Percentiles rank a stretch among this genome's conserved stretches.
These are phyloP conservation scores for Drosophila engyochracea DNA, from an alignment of 2,888 invertebrate genomes.

Conservation along the genomic window DNA sequence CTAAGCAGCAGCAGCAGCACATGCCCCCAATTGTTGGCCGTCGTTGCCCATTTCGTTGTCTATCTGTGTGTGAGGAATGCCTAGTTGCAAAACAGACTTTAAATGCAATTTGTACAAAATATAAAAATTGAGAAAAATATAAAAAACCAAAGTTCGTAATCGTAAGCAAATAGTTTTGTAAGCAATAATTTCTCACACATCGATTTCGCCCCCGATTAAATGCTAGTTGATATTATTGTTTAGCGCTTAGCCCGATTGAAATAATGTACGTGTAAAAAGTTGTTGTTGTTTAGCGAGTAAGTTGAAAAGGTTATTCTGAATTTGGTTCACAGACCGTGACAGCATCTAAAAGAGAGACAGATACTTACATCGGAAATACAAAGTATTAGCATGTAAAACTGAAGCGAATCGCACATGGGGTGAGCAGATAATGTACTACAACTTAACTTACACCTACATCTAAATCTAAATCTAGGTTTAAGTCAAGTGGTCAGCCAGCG, in stretches of 20 bases:
- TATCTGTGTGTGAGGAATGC: slow-evolving; percentile 55
- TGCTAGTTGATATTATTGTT: slow-evolving; percentile 24
- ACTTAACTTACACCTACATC: slow-evolving; percentile 10
- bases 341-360: not conserved
- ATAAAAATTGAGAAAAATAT: slow-evolving; percentile 2
- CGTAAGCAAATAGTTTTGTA: slow-evolving; percentile 48
- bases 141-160: slow-evolving; percentile 19
- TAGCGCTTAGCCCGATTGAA: slow-evolving; percentile 34
- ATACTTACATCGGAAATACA: slow-evolving; percentile 75
- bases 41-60: not conserved
- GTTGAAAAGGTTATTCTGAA: slow-evolving; percentile 37
- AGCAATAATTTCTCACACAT: slow-evolving; percentile 56
- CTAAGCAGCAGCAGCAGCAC: not conserved
- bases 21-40: not conserved
- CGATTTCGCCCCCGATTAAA: slow-evolving; percentile 36
- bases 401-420: slow-evolving; percentile 24
- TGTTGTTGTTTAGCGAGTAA: slow-evolving; percentile 74
- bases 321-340: slow-evolving; percentile 19
- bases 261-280: slow-evolving; percentile 68
- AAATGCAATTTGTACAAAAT: slow-evolving; percentile 63
- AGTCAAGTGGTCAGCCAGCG: slow-evolving; percentile 28
- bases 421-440: slow-evolving; percentile 25
- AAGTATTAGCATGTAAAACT: slow-evolving; percentile 79
- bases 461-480: slow-evolving; percentile 40
- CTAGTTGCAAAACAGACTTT: slow-evolving; percentile 33